Conservation (phyloP, 37 sponge, comb jelly and placozoan genomes). For the Petrosia ficiformis region DNA sequence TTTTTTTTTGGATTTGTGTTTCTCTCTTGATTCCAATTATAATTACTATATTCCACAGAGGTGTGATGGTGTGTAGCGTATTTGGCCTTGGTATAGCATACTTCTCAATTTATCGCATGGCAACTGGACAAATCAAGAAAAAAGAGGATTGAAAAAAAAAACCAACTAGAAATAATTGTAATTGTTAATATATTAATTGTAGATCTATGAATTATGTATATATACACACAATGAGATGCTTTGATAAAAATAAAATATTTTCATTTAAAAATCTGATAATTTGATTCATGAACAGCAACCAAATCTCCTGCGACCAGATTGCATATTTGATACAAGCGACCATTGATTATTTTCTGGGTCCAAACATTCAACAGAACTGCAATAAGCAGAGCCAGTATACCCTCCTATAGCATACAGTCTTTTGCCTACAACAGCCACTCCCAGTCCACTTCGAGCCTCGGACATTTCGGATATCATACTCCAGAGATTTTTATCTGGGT, state of each 20-base stretch:
- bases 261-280: too few species aligned
- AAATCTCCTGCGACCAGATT: slow-evolving; percentile 60
- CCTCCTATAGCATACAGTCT: slow-evolving; percentile 84
- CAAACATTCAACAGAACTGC: slow-evolving; percentile 69
- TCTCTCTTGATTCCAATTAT: too few species aligned
- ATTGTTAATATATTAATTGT: too few species aligned
- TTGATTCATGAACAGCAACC: slow-evolving; percentile 76
- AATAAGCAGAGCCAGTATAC: slow-evolving; percentile 59
- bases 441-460: slow-evolving; percentile 66
- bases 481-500: slow-evolving; percentile 70
- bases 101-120: slow-evolving; percentile 42
- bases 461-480: slow-evolving; percentile 35
- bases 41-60: too few species aligned
- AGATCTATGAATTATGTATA: too few species aligned
- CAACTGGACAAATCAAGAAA: slow-evolving; percentile 46
- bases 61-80: slow-evolving; percentile 33
- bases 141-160: slow-evolving; percentile 17
- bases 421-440: slow-evolving; percentile 63
- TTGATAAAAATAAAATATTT: too few species aligned
- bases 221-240: too few species aligned
- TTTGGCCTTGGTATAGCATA: slow-evolving; percentile 42
- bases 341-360: slow-evolving; percentile 44
- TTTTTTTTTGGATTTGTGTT: too few species aligned
- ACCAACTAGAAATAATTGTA: too few species aligned
- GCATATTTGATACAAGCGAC: slow-evolving; percentile 52